These are phyloP conservation scores for Suillia variegata DNA, from an alignment of 2,888 invertebrate species.

Conservation along the genomic window DNA sequence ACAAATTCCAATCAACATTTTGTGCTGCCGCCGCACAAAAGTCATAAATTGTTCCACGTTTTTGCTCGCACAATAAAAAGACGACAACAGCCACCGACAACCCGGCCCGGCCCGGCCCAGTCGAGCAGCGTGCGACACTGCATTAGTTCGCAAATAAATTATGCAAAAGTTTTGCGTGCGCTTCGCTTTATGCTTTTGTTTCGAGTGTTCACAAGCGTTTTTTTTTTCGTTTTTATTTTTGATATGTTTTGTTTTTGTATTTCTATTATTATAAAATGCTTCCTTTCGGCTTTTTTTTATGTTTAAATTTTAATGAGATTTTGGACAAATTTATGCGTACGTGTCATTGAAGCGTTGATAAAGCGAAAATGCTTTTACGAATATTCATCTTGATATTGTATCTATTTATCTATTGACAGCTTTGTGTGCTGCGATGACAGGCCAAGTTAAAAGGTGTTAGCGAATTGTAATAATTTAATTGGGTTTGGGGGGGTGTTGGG, in stretches of 20 bases:
- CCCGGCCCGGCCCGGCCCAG: not conserved
- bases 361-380: too few relatives aligned
- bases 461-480: too few relatives aligned
- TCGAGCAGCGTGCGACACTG: conserved; percentile 1
- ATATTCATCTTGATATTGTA: too few relatives aligned
- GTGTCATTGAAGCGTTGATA: conserved; percentile 2
- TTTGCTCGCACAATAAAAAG: not conserved
- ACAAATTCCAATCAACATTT: conserved; percentile 17
- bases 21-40: conserved; percentile 6
- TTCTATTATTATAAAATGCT: not conserved
- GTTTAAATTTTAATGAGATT: conserved; percentile 21
- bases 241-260: not conserved
- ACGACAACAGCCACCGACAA: not conserved
- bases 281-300: not conserved
- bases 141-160: conserved; percentile 16
- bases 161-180: conserved; percentile 1
- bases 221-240: not conserved
- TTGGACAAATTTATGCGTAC: conserved; percentile 14
- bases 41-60: conserved; percentile 15
- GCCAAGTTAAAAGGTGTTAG: too few relatives aligned
- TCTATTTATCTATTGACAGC: too few relatives aligned
- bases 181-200: not conserved
- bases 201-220: not conserved
- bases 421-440: too few relatives aligned
- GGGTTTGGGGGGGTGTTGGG: too few relatives aligned